A percentile compares a stretch with the other conserved stretches of the same genome.
Conservation (phyloP, 2,113 vertebrate species). For the Mus pahari region DNA sequence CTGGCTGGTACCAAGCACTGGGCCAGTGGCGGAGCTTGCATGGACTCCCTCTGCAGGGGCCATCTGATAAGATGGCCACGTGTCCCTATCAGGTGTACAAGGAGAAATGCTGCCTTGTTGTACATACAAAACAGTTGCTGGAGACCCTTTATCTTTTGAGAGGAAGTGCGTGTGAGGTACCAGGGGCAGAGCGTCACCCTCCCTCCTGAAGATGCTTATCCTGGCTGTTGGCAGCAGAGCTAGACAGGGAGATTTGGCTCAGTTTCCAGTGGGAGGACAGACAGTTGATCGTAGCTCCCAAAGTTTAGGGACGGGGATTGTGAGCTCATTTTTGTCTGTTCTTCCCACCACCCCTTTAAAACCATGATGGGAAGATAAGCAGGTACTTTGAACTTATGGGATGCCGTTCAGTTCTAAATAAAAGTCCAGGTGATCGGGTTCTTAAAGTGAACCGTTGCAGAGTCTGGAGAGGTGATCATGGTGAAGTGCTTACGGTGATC, state of each 20-base stretch:
- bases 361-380: neutral
- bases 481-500: neutral
- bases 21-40: rapidly evolving
- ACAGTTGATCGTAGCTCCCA: neutral
- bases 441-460: slow-evolving; percentile 3
- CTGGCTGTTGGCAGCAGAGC: neutral
- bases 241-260: neutral
- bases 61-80: slow-evolving; percentile 40
- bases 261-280: neutral
- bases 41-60: neutral
- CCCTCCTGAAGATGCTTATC: slow-evolving; percentile 38
- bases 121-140: slow-evolving; percentile 20
- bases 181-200: neutral
- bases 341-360: neutral
- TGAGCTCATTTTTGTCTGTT: neutral
- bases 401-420: neutral
- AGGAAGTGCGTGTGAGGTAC: slow-evolving; percentile 35
- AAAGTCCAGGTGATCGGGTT: neutral
- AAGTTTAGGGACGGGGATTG: neutral
- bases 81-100: slow-evolving; percentile 36
- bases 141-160: slow-evolving; percentile 62
- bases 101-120: slow-evolving; percentile 56
- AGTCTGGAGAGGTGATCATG: neutral
- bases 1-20: neutral
- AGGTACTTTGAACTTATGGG: neutral